phyloP scores from a whole-genome alignment of 92 coral and sea anemone genomes.

The Isaurus tuberculatus region DNA sequence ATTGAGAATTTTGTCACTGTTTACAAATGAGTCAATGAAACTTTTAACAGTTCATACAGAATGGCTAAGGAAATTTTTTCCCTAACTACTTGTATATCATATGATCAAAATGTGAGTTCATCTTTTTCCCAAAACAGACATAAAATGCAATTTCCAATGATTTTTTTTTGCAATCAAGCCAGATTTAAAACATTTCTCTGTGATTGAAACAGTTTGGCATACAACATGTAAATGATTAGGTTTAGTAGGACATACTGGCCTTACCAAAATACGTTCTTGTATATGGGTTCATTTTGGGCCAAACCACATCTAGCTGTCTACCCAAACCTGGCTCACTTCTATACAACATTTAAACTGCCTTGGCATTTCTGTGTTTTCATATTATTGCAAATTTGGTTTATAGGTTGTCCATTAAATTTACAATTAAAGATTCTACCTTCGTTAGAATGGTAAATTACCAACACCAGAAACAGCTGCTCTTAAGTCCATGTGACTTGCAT shows the following conservation, averaged over 20 bases:
- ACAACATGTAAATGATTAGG: not conserved
- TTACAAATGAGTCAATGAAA: constrained; percentile 3
- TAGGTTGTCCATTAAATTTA: constrained; percentile 48
- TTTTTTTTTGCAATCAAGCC: constrained; percentile 6
- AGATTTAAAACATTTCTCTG: not conserved
- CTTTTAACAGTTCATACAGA: constrained; percentile 6
- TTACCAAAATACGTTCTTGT: constrained; percentile 46
- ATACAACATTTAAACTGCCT: constrained; percentile 30
- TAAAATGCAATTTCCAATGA: constrained; percentile 3
- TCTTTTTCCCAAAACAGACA: not conserved
- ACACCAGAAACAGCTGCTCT: constrained; percentile 36
- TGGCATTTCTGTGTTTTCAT: constrained; percentile 44
- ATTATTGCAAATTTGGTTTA: constrained; percentile 33
- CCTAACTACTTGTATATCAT: not conserved
- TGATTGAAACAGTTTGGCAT: not conserved
- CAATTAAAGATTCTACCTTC: constrained; percentile 39
- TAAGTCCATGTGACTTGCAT: constrained; percentile 49
- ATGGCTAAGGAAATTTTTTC: not conserved
- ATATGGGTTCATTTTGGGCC: constrained; percentile 41
- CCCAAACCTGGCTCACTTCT: not conserved
- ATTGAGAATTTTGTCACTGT: constrained; percentile 21
- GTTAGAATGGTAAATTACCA: constrained; percentile 48
- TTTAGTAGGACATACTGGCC: not conserved
- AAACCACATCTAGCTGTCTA: constrained; percentile 22
- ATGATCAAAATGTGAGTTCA: not conserved